These are phyloP conservation scores for Chromobotia macracanthus DNA, from an alignment of 2,797 vertebrate genomes.

Conservation along the genomic window DNA sequence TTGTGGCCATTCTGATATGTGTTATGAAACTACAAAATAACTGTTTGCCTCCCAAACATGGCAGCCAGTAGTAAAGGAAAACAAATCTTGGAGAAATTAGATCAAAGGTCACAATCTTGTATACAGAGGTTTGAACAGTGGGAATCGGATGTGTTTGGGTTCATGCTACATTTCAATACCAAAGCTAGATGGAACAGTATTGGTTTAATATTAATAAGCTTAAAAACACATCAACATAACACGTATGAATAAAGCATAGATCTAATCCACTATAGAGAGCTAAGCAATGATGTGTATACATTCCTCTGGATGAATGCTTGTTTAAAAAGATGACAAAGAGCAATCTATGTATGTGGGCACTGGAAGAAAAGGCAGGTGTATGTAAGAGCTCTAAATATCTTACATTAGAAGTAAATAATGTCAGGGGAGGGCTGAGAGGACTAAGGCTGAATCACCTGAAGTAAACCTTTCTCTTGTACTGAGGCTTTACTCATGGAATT, in stretches of 20 bases:
- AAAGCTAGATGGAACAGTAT: neutral
- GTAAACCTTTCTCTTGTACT: neutral
- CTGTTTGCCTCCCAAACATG: slow-evolving; percentile 53
- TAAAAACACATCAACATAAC: neutral
- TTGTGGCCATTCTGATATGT: slow-evolving; percentile 58
- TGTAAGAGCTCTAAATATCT: neutral
- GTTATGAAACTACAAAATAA: slow-evolving; percentile 55
- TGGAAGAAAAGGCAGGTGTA: neutral
- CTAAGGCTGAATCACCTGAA: neutral
- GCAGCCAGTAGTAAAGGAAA: slow-evolving; percentile 45
- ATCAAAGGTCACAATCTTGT: slow-evolving; percentile 35
- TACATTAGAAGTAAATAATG: neutral
- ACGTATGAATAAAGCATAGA: neutral
- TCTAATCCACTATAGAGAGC: neutral
- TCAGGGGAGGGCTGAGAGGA: neutral
- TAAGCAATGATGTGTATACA: neutral
- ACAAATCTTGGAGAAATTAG: slow-evolving; percentile 33
- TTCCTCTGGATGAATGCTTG: neutral
- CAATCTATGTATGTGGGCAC: neutral
- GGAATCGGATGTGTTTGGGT: neutral
- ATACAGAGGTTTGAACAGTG: neutral
- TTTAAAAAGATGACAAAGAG: neutral
- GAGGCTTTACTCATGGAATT: neutral
- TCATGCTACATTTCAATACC: neutral
- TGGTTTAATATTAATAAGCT: neutral